Conservation (phyloP, 2,797 vertebrate genomes). For the Hippopotamyrus pictus region DNA sequence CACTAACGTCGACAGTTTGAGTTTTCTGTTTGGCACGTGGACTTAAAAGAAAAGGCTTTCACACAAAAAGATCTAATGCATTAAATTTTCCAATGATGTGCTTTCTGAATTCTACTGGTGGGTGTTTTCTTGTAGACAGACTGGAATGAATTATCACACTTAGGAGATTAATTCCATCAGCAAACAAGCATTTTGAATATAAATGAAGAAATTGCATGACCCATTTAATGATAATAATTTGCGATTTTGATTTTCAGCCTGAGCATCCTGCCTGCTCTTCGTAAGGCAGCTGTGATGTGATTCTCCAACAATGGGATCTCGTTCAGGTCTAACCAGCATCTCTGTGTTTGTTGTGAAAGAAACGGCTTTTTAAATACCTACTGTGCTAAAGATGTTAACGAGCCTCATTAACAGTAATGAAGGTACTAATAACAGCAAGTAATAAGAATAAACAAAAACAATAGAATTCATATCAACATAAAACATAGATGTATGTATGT, state of each 20-base stretch:
- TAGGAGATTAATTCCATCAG: not conserved
- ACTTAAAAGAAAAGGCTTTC: not conserved
- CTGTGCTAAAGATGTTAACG: not conserved
- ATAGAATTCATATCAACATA: not conserved
- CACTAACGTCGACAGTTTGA: not conserved
- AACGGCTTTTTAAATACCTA: conserved; percentile 9
- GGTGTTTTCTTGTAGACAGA: not conserved
- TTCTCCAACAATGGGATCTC: not conserved
- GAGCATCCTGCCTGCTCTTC: not conserved
- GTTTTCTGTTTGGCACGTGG: not conserved
- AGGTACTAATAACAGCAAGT: not conserved
- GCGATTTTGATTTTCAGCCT: not conserved
- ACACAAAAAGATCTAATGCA: not conserved
- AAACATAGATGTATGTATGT: not conserved
- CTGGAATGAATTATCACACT: not conserved
- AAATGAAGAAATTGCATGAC: not conserved
- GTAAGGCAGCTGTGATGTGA: not conserved
- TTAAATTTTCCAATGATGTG: not conserved
- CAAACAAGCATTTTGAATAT: conserved; percentile 8
- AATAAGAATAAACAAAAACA: not conserved
- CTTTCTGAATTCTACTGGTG: not conserved
- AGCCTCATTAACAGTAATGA: not conserved
- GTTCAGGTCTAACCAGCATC: not conserved
- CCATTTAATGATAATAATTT: conserved; percentile 3
- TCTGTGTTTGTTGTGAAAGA: not conserved